A percentile compares a stretch with the other conserved stretches of the same genome.
These are phyloP conservation scores for Rhabdophis nuchalis DNA, from an alignment of 2,797 vertebrate species.

Conservation along the genomic window DNA sequence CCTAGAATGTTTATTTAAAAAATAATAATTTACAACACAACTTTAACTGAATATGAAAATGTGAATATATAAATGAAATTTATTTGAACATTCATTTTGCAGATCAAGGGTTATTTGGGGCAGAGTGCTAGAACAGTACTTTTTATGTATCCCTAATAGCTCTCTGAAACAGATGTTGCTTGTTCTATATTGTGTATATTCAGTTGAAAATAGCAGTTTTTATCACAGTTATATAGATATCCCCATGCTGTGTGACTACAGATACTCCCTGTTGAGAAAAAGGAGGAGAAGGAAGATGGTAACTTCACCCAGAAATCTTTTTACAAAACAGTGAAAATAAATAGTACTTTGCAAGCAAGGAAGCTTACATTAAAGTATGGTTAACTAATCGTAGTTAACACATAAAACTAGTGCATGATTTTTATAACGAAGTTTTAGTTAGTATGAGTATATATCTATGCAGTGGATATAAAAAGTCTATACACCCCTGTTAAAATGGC, in stretches of 20 bases:
- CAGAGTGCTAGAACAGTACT: slow-evolving; percentile 42
- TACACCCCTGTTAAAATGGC: too few relatives aligned
- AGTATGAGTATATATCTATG: neutral
- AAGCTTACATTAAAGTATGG: neutral
- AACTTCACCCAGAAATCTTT: slow-evolving; percentile 54
- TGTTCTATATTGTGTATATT: slow-evolving; percentile 63
- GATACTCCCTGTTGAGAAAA: slow-evolving; percentile 61
- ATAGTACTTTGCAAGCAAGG: slow-evolving; percentile 35
- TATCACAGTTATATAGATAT: slow-evolving; percentile 62
- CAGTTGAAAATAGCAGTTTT: slow-evolving; percentile 63
- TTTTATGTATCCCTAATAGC: slow-evolving; percentile 45
- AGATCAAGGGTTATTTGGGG: neutral
- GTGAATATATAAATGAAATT: slow-evolving; percentile 12
- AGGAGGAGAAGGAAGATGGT: slow-evolving; percentile 55
- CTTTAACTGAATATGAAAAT: slow-evolving; percentile 21
- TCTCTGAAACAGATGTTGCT: slow-evolving; percentile 61
- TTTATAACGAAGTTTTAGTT: slow-evolving; percentile 14
- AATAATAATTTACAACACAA: neutral
- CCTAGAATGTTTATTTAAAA: slow-evolving; percentile 1
- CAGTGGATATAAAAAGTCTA: too few relatives aligned
- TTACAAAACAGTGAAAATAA: slow-evolving; percentile 49
- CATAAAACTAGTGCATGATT: neutral
- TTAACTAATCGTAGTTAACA: neutral
- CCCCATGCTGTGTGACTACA: slow-evolving; percentile 64
- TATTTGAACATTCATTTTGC: slow-evolving; percentile 14